Evolutionary conservation across 92 coral and sea anemone species (phyloP), one percentile per base, ranked within the genome.

Genomic region (Epizoanthus illoricatus): DNA sequence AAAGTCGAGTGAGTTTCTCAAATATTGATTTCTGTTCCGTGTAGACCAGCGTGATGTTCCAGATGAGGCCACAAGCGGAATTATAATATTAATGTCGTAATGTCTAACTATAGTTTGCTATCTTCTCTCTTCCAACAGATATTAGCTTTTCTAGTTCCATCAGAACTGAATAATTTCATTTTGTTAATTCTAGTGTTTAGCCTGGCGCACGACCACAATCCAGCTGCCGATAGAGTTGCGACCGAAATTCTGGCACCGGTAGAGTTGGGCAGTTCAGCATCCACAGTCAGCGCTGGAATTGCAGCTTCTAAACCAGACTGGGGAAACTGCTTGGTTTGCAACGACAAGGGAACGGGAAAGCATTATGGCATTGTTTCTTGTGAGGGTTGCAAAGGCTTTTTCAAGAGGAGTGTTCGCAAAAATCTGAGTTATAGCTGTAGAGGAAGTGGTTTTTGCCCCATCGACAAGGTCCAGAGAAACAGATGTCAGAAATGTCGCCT

Each of bases 381-480:
- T 28, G 99, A 97, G 80, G 99, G 99, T 10, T 97, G 99, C 80
- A 97, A 97, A 59, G 99, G 99, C 21, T 97, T 97, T 64, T 97
- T 97, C 82, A 94, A 94, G 80, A 69, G 99, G 47, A 93, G 97
- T 56, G 75, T 97, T 11, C 85, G 99, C 2, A 97, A 92, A 70
- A 92, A 87, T 45, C 86, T 94, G 47, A 69, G 63, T 16, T 97
- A 97, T 80, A 70, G 92, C 54, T 97, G 99, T 64, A 92, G 93
- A 45, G 97, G 91, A 24, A 79, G 74, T 41, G 90, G 93, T 0
- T 86, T 82, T 12, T 97, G 99, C 57, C 90, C 92, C 5, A 89
- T 97, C 33, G 94, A 97, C 65, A 94, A 91, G 80, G 63, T 91
- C 13, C 98, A 97, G 74, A 84, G 99, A 67, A 97, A 97, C 73